Evolutionary conservation across 2,113 vertebrate species (phyloP), one percentile per base, ranked within the genome.

Genomic region (Ctenodactylus gundi): DNA sequence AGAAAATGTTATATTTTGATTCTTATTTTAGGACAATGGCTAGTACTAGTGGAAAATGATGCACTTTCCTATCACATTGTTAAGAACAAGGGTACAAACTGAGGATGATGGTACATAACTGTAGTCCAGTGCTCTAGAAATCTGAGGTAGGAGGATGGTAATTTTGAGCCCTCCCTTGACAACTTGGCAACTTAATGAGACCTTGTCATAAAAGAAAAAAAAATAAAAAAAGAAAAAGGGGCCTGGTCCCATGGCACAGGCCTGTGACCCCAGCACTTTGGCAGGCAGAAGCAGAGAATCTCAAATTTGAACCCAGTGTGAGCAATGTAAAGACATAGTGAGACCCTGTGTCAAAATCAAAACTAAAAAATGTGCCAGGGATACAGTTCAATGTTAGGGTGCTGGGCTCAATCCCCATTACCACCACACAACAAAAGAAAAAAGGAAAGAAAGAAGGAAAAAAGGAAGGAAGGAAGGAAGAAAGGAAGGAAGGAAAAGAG

Each of bases 41-140:
- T 76, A 94, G 41, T 76, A 96, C 46, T 82, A 89, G 68, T 46
- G 39, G 18, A 82, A 85, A 97, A 87, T 60, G 51, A 93, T 93
- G 57, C 94, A 67, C 85, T 97, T 90, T 95, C 34, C 27, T 93
- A 29, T 91, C 88, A 80, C 70, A 85, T 96, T 96, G 76, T n/a
- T 97, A 93, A 53, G 77, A 73, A 93, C 92, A 91, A 96, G 49
- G 34, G 51, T 95, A 72, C 0, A 25, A 90, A n/a, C n/a, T n/a
- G n/a, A n/a, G n/a, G n/a, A n/a, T n/a, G n/a, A n/a, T n/a, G n/a
- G n/a, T n/a, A n/a, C n/a, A n/a, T n/a, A n/a, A n/a, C n/a, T n/a
- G n/a, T n/a, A n/a, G n/a, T n/a, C n/a, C n/a, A n/a, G n/a, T n/a
- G n/a, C n/a, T n/a, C n/a, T n/a, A n/a, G n/a, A n/a, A n/a, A n/a